Conservation (phyloP, 2,113 vertebrate genomes). For the Typhlomys cinereus region DNA sequence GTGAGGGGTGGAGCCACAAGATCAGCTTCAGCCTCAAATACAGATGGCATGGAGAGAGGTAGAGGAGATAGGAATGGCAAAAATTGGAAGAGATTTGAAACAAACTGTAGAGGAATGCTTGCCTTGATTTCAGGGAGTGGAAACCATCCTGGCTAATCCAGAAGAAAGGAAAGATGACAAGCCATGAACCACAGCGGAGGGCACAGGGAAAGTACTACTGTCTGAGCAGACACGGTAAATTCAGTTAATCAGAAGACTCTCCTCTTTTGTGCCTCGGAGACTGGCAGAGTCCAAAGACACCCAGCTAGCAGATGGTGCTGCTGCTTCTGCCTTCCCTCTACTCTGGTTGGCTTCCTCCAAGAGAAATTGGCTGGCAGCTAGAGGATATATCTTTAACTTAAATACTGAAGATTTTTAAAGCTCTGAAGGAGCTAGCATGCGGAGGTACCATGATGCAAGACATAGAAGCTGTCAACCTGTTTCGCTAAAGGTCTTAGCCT, state of each 20-base stretch:
- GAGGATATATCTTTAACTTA: background rate
- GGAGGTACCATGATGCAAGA: background rate
- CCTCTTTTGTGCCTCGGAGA: background rate
- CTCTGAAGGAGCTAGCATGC: background rate
- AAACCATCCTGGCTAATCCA: background rate
- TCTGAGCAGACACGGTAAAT: rapidly evolving
- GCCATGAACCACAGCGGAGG: background rate
- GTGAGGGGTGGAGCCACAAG: background rate
- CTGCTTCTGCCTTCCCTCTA: background rate
- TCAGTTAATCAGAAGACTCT: background rate
- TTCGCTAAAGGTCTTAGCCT: background rate
- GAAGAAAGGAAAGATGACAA: background rate
- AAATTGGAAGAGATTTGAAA: background rate
- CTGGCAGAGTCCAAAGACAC: background rate
- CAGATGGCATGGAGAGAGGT: background rate
- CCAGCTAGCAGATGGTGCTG: background rate
- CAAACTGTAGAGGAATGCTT: background rate
- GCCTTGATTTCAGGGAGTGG: background rate
- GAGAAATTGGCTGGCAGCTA: background rate
- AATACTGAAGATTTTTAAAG: background rate
- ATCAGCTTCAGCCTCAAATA: background rate
- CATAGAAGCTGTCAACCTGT: background rate
- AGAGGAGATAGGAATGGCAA: too few relatives aligned
- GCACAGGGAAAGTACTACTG: background rate
- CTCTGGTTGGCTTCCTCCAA: background rate